Conservation (phyloP, 2,797 vertebrate genomes). For the Onychomys arenicola region DNA sequence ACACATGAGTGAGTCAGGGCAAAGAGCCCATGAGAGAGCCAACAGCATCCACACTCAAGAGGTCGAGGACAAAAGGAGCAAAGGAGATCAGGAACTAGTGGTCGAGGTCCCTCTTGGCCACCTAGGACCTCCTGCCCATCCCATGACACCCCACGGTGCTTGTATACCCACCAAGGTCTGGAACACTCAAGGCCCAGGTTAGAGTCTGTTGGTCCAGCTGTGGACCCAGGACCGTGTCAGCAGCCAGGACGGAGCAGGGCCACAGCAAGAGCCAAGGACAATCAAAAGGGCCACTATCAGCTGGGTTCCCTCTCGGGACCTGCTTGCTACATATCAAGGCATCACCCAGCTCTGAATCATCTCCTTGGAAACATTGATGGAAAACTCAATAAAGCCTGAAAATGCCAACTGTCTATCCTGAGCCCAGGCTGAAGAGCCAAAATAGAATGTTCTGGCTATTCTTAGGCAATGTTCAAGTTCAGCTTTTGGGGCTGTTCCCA, state of each 20-base stretch:
- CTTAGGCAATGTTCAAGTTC: constrained; percentile 67
- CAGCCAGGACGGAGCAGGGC: too few species aligned
- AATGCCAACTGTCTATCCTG: constrained; percentile 63
- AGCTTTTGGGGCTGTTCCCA: constrained; percentile 54
- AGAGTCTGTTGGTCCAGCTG: not conserved
- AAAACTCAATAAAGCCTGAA: constrained; percentile 69
- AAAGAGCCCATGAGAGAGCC: not conserved
- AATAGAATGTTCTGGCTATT: constrained; percentile 69
- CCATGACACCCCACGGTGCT: accelerated
- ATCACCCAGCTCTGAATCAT: constrained; percentile 7
- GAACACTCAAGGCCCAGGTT: not conserved
- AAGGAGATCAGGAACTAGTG: not conserved
- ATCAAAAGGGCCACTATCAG: not conserved
- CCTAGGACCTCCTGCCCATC: not conserved
- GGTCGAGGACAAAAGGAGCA: not conserved
- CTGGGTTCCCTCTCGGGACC: not conserved
- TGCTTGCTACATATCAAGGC: not conserved
- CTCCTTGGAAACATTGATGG: constrained; percentile 35
- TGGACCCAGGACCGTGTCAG: too few species aligned
- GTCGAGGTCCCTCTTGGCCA: too few species aligned
- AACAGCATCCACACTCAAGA: accelerated
- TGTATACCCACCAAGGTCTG: not conserved
- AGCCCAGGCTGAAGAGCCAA: constrained; percentile 27
- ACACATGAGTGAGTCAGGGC: not conserved
- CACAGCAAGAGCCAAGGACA: not conserved